Base-by-base conservation (phyloP, 2,113 vertebrate species). In the Nycticryphes semicollaris region DNA sequence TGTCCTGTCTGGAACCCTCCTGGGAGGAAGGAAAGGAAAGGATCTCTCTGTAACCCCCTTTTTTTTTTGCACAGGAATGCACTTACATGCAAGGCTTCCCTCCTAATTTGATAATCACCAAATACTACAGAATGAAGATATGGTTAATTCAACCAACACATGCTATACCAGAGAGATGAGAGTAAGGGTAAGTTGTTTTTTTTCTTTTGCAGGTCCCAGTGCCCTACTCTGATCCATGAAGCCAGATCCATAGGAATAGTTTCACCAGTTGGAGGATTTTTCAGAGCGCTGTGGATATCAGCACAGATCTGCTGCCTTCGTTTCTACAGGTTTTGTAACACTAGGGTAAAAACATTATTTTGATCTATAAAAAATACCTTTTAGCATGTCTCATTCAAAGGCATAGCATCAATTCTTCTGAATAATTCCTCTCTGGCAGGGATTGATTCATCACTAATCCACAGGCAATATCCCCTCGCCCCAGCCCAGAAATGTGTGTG, bases 401-500 rank as follows among this genome's bases (percentile, higher is more conserved):
- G 35, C 35, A 83, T 77, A 30, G 76, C 68, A 47, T 47, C 23
- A 73, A 53, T 73, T 89, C 27, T 87, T 87, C 51, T 88, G 59
- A 66, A 64, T 59, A 64, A 53, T 13, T 86, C n/a, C 16, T 81
- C n/a, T 88, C 7, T 77, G 19, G n/a, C 2, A 45, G 25, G 30
- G 28, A 70, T 10, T 48, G 53, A 73, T 31, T 84, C 50, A 72
- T 39, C 60, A 56, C 35, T 48, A 39, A 84, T 23, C 30, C 60
- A 62, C 64, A 87, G 66, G 51, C 54, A 84, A 39, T 43, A 35
- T 5, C 4, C 12, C 27, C 17, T 21, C 3, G 1, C 10, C 25
- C 53, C 4, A 5, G 28, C 9, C 22, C 3, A 0, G 30, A 20
- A 66, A 70, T 43, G 17, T 4, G 1, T 43, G 23, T 12, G 3